Percentiles rank a stretch among this genome's conserved stretches.
Conservation (phyloP, 1,140 invertebrate species). For the Fopius arisanus region DNA sequence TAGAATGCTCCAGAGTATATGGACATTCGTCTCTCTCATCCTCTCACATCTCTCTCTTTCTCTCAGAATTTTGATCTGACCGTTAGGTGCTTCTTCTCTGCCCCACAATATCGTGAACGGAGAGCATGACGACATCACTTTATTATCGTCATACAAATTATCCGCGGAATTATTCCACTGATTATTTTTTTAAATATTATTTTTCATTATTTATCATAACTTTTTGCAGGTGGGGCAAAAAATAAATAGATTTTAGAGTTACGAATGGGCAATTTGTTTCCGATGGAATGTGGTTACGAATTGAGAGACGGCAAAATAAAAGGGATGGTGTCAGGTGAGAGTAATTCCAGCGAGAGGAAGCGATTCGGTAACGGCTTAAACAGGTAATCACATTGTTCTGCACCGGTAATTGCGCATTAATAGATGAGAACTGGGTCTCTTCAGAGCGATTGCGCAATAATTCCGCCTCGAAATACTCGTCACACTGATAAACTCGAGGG, state of each 20-base stretch:
- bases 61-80: conserved; percentile 33
- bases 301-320: conserved; percentile 11
- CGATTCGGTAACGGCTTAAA: conserved; percentile 48
- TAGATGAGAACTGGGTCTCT: conserved; percentile 56
- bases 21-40: not conserved
- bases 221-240: too few relatives aligned
- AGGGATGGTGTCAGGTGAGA: conserved; percentile 9
- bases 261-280: too few relatives aligned
- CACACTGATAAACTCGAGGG: not conserved
- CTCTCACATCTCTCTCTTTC: not conserved
- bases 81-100: conserved; percentile 43
- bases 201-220: too few relatives aligned
- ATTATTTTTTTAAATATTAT: not conserved
- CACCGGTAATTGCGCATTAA: conserved; percentile 52
- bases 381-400: conserved; percentile 54
- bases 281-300: not conserved
- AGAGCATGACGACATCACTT: conserved; percentile 16
- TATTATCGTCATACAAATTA: conserved; percentile 27
- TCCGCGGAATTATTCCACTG: not conserved
- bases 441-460: not conserved
- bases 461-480: not conserved
- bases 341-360: conserved; percentile 33
- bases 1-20: conserved; percentile 56
- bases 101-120: not conserved
- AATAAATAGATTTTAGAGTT: too few relatives aligned